Evolutionary conservation across 1,140 invertebrate species (phyloP).

Genomic region (Antheraea pernyi): DNA sequence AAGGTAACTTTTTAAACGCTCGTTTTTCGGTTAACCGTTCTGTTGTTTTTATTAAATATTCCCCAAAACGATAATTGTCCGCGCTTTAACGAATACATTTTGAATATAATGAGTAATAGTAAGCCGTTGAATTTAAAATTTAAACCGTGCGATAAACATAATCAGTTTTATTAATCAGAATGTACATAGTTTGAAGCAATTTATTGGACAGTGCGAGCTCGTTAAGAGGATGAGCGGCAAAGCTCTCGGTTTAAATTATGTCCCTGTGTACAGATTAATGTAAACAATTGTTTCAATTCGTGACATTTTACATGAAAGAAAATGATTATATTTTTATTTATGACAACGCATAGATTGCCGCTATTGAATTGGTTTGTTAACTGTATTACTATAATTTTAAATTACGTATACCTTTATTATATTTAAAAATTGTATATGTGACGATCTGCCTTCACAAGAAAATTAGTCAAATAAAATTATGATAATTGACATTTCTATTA

Average conservation of each 20-base stretch:
- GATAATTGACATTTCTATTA: not conserved
- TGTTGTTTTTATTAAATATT: slow-evolving; percentile 11
- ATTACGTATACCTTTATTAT: not conserved
- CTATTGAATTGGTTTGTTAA: not conserved
- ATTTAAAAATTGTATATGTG: too few relatives aligned
- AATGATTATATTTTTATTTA: not conserved
- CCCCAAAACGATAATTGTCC: slow-evolving; percentile 21
- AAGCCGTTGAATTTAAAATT: slow-evolving; percentile 47
- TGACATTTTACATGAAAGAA: slow-evolving; percentile 7
- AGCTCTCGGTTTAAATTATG: slow-evolving; percentile 58
- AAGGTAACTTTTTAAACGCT: not conserved
- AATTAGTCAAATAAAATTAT: too few relatives aligned
- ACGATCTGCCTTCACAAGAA: too few relatives aligned
- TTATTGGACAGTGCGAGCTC: slow-evolving; percentile 58
- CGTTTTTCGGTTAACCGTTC: not conserved
- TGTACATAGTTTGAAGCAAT: slow-evolving; percentile 56
- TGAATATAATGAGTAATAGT: slow-evolving; percentile 40
- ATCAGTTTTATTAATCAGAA: slow-evolving; percentile 62
- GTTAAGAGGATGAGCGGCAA: slow-evolving; percentile 64
- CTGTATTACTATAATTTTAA: not conserved
- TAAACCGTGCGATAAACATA: slow-evolving; percentile 47
- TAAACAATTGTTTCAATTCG: slow-evolving; percentile 25
- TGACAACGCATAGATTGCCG: not conserved
- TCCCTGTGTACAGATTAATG: slow-evolving; percentile 29
- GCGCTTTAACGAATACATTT: slow-evolving; percentile 38